phyloP scores from a whole-genome alignment of 1,140 invertebrate genomes.

The Bombus superbus region DNA sequence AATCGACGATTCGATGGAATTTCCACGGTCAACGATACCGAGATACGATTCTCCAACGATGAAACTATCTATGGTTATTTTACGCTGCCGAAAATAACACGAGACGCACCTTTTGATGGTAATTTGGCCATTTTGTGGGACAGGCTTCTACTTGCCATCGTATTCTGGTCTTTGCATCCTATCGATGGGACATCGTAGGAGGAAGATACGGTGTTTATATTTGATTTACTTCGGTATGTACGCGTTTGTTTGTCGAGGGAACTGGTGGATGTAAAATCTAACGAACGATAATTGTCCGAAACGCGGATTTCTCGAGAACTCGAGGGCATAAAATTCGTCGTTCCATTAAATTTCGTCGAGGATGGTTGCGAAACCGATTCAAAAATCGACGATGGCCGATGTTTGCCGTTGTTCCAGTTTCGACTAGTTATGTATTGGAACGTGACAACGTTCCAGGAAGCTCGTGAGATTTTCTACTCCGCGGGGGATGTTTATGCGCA shows the following conservation, averaged over 20 bases:
- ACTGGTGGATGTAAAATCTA: too few relatives aligned
- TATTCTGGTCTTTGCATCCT: too few relatives aligned
- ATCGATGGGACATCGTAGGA: too few relatives aligned
- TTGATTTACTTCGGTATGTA: too few relatives aligned
- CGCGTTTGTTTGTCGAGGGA: too few relatives aligned
- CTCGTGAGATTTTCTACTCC: conserved; percentile 39
- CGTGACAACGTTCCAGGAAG: conserved; percentile 46
- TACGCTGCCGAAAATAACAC: background rate
- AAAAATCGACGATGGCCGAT: background rate
- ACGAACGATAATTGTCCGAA: too few relatives aligned
- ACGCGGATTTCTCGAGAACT: too few relatives aligned
- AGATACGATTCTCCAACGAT: background rate
- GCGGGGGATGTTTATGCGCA: conserved; percentile 46
- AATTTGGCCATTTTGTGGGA: too few relatives aligned
- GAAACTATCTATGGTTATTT: background rate
- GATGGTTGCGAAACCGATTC: background rate
- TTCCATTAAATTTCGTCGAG: background rate
- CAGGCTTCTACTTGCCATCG: too few relatives aligned
- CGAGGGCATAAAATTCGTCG: background rate
- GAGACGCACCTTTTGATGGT: background rate
- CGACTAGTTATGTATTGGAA: conserved; percentile 28
- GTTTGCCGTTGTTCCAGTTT: conserved; percentile 41
- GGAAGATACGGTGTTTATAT: too few relatives aligned
- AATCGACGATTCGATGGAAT: background rate
- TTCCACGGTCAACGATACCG: background rate